phyloP scores from a whole-genome alignment of 2,113 vertebrate genomes.

The Casuarius casuarius region DNA sequence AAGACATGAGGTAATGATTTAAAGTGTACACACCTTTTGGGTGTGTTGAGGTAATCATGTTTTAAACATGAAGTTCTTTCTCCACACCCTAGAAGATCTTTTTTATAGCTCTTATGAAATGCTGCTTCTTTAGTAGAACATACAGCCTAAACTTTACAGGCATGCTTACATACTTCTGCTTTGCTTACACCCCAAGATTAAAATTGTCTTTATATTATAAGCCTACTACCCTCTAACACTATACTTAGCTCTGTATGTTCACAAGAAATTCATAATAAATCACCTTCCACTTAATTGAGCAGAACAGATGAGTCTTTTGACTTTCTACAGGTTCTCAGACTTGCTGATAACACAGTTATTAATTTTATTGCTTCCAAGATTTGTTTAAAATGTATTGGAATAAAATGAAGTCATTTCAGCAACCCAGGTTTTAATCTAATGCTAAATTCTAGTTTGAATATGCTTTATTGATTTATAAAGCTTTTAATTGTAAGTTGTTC shows the following conservation, averaged over 20 bases:
- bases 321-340: not conserved
- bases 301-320: not conserved
- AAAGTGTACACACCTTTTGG: slow-evolving; percentile 32
- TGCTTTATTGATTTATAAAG: not conserved
- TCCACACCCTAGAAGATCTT: not conserved
- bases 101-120: slow-evolving; percentile 3
- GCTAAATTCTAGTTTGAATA: not conserved
- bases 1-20: slow-evolving; percentile 20
- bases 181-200: not conserved
- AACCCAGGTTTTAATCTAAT: not conserved
- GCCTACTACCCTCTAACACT: not conserved
- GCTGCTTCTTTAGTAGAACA: not conserved
- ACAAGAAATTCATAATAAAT: not conserved
- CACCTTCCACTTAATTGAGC: not conserved
- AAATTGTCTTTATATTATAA: not conserved
- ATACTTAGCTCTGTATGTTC: not conserved
- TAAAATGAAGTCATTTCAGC: not conserved
- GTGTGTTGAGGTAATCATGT: slow-evolving; percentile 40
- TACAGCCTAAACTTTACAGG: not conserved
- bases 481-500: not conserved
- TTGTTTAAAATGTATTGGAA: not conserved
- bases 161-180: not conserved
- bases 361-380: not conserved
- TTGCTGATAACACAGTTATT: not conserved
- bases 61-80: not conserved